These are phyloP conservation scores for Harpalus rubripes DNA, from an alignment of 2,888 invertebrate genomes.

Conservation along the genomic window DNA sequence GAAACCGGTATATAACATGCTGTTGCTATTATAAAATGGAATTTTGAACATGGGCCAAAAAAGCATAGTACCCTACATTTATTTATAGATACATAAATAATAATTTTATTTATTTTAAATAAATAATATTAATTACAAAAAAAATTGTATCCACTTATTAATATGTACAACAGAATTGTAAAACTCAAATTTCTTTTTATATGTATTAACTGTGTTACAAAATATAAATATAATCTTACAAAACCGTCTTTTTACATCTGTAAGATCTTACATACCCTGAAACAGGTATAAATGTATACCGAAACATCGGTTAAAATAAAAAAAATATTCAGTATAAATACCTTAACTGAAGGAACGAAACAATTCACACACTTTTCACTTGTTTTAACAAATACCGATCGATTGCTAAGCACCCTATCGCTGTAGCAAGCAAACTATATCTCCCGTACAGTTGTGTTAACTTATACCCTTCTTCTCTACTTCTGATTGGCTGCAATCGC, in stretches of 20 bases:
- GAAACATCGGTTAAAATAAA: too few relatives aligned
- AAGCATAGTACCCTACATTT: not conserved
- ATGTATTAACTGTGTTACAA: too few relatives aligned
- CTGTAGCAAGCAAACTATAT: not conserved
- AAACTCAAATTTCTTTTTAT: too few relatives aligned
- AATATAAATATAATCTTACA: too few relatives aligned
- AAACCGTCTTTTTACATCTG: too few relatives aligned
- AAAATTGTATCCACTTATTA: too few relatives aligned
- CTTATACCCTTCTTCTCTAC: not conserved
- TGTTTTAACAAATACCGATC: not conserved
- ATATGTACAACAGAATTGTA: too few relatives aligned
- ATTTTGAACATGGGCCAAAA: constrained; percentile 6
- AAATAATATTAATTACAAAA: too few relatives aligned
- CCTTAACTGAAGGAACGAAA: not conserved
- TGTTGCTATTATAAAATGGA: constrained; percentile 30
- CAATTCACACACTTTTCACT: not conserved
- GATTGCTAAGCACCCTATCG: not conserved
- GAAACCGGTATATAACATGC: constrained; percentile 3
- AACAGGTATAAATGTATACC: too few relatives aligned
- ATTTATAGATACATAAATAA: too few relatives aligned
- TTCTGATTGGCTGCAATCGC: not conserved
- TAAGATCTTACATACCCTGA: too few relatives aligned
- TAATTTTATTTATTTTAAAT: too few relatives aligned
- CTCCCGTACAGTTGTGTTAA: not conserved
- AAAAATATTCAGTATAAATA: not conserved